Base-by-base conservation (phyloP, 2,888 invertebrate species). In the Yponomeuta sedellus region DNA sequence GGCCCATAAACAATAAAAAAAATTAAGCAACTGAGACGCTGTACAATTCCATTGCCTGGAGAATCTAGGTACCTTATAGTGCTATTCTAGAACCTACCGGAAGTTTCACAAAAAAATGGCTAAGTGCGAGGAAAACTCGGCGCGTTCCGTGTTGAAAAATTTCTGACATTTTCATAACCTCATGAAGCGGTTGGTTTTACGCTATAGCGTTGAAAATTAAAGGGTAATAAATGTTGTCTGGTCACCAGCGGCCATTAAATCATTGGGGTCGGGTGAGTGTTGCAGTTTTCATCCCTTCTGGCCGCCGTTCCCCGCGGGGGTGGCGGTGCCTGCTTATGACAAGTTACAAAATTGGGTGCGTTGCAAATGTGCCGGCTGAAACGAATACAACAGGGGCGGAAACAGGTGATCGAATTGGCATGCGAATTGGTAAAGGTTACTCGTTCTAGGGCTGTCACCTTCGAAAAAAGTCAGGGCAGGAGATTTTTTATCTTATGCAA, bases 281-380 rank as follows among this genome's bases (percentile, higher is more conserved):
- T 62, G 62, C 62, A 62, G 22, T 62, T 39, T 62, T n/a, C 39
- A 62, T 12, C 61, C 61, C 61, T 61, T 25, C 11, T 11, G 34
- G 34, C 34, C 34, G 34, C 10, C 34, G 34, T 6, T 34, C 34
- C 34, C 34, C 34, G 34, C 34, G 34, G 34, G n/a, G 34, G 34
- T 34, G 34, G 34, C 34, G 70, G 19, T 72, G 80, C 75, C 75
- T 86, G 86, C 76, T 75, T 73, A 78, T 85, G 86, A 86, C 86
- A 85, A 77, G 77, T 78, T 75, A 72, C 78, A 75, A 82, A 81
- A 85, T 86, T 83, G 85, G 80, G 82, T 80, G 62, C 62, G 62
- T 39, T 62, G 62, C 8, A 40, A 62, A 62, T 62, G n/a, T 20
- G 62, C 62, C 34, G n/a, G 10, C 19, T 20, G 34, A 34, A 5